These are phyloP conservation scores for Atherinosoma microstoma DNA, from an alignment of 2,797 vertebrate genomes.

Conservation along the genomic window DNA sequence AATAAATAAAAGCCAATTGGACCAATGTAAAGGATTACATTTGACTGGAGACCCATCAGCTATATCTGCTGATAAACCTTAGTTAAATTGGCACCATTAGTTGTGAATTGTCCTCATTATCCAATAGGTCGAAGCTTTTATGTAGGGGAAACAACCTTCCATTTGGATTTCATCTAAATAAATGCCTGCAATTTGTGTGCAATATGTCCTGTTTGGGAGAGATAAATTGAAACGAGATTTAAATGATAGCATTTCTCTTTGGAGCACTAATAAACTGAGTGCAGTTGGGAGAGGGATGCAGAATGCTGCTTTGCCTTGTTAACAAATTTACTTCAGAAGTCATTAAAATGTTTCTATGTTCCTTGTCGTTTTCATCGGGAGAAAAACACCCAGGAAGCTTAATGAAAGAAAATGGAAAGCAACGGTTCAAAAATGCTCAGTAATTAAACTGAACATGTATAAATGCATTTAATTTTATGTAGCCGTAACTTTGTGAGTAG, in stretches of 20 bases:
- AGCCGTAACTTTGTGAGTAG: constrained; percentile 56
- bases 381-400: constrained; percentile 45
- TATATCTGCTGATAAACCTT: constrained; percentile 50
- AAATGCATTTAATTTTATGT: constrained; percentile 72
- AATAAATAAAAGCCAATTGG: constrained; percentile 17
- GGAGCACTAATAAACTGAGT: constrained; percentile 54
- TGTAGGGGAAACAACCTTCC: constrained; percentile 40
- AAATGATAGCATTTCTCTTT: constrained; percentile 50
- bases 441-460: constrained; percentile 78
- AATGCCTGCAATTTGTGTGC: constrained; percentile 34
- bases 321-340: constrained; percentile 60
- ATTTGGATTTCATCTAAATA: constrained; percentile 43
- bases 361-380: constrained; percentile 49
- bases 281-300: constrained; percentile 34
- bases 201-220: constrained; percentile 33
- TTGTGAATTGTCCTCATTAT: constrained; percentile 61
- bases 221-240: constrained; percentile 53
- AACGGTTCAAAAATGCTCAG: constrained; percentile 51
- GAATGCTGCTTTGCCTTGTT: constrained; percentile 52
- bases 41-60: constrained; percentile 46
- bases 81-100: constrained; percentile 61
- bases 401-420: constrained; percentile 74
- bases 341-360: constrained; percentile 54
- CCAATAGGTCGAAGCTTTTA: constrained; percentile 65
- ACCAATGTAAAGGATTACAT: constrained; percentile 29